These are phyloP conservation scores for Gouania willdenowi DNA, from an alignment of 2,797 vertebrate genomes.

Conservation along the genomic window DNA sequence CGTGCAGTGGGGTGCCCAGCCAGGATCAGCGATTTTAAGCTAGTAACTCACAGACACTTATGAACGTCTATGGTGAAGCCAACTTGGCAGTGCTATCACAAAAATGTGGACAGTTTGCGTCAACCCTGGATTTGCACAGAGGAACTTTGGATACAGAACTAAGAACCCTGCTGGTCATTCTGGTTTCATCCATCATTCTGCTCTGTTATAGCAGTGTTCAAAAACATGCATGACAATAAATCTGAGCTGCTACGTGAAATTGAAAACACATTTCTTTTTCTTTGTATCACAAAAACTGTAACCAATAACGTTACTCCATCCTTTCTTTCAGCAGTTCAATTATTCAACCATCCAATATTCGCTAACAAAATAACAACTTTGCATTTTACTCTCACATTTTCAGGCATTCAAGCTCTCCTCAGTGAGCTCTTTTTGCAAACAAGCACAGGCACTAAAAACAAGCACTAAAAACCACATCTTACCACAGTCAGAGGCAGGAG, in stretches of 20 bases:
- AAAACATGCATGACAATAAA: too few relatives aligned
- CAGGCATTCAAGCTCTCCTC: neutral
- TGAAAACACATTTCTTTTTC: too few relatives aligned
- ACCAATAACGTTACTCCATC: too few relatives aligned
- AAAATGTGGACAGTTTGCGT: slow-evolving; percentile 34
- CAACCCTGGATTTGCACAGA: slow-evolving; percentile 9
- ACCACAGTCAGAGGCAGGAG: slow-evolving; percentile 38
- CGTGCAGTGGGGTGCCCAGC: slow-evolving; percentile 36
- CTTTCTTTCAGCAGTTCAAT: too few relatives aligned
- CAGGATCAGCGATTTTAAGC: slow-evolving; percentile 41
- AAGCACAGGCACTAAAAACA: too few relatives aligned
- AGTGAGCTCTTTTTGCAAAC: too few relatives aligned
- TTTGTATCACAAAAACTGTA: too few relatives aligned
- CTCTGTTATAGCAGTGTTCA: too few relatives aligned
- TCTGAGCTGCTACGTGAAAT: too few relatives aligned
- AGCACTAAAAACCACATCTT: slow-evolving; percentile 17
- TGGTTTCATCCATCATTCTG: slow-evolving; percentile 3
- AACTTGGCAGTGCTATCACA: slow-evolving; percentile 42
- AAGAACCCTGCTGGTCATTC: neutral
- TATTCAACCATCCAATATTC: too few relatives aligned
- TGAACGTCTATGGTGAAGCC: slow-evolving; percentile 26
- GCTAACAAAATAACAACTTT: too few relatives aligned
- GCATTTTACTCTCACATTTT: too few relatives aligned
- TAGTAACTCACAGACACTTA: slow-evolving; percentile 37
- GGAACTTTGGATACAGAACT: neutral